Conservation (phyloP, 2,113 vertebrate species). For the Tichodroma muraria region DNA sequence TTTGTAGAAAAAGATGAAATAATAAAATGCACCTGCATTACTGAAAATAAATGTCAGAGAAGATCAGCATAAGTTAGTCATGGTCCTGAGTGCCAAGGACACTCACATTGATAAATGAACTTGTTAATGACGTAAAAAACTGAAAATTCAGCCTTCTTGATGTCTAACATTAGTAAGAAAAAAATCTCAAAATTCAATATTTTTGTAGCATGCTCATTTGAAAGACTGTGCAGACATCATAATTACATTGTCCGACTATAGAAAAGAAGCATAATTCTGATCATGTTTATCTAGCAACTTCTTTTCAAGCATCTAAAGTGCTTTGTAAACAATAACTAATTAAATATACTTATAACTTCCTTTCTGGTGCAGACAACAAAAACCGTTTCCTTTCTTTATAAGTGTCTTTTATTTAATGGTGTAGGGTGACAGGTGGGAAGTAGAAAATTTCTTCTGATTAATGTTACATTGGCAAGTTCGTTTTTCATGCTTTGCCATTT, state of each 20-base stretch:
- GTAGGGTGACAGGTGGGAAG: not conserved
- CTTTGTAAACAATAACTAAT: not conserved
- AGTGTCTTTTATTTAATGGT: not conserved
- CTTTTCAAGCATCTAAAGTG: not conserved
- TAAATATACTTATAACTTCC: not conserved
- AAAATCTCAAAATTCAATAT: not conserved
- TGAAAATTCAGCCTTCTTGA: not conserved
- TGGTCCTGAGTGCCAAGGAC: not conserved
- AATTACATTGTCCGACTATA: not conserved
- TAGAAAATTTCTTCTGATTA: not conserved
- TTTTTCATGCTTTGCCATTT: not conserved
- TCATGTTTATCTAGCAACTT: not conserved
- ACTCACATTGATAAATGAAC: not conserved
- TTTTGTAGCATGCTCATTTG: not conserved
- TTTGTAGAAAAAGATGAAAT: not conserved
- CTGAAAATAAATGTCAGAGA: not conserved
- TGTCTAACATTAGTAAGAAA: not conserved
- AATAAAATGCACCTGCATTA: not conserved
- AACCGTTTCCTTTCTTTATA: not conserved
- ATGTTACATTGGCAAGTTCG: not conserved
- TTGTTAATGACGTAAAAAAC: not conserved
- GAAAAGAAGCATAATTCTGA: not conserved
- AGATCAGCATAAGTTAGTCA: not conserved
- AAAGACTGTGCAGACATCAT: not conserved
- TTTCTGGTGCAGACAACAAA: not conserved